A percentile compares a stretch with the other conserved stretches of the same genome.
These are phyloP conservation scores for Chloroclystis v-ata DNA, from an alignment of 2,888 invertebrate species.

Conservation along the genomic window DNA sequence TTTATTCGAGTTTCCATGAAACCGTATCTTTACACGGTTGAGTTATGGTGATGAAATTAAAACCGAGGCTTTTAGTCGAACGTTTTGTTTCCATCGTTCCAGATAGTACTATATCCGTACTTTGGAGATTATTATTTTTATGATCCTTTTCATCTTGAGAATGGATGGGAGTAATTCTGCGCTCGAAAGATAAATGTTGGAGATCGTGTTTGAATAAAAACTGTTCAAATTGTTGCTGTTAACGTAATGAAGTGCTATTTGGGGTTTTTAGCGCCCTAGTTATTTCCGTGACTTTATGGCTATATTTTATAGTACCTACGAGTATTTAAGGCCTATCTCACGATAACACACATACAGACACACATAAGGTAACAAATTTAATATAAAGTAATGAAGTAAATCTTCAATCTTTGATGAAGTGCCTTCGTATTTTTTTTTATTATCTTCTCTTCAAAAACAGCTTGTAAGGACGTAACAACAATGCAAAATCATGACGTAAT, in stretches of 20 bases:
- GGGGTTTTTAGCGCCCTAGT: constrained; percentile 10
- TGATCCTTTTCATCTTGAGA: constrained; percentile 38
- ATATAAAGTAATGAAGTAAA: no score
- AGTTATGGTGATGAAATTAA: constrained; percentile 72
- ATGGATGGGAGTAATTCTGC: constrained; percentile 33
- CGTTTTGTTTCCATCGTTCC: constrained; percentile 46
- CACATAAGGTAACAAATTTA: no score
- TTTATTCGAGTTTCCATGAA: constrained; percentile 65
- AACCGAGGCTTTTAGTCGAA: constrained; percentile 56
- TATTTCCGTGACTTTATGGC: background rate
- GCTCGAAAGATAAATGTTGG: constrained; percentile 28
- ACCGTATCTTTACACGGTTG: constrained; percentile 64
- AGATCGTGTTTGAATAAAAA: constrained; percentile 29
- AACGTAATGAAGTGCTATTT: constrained; percentile 15
- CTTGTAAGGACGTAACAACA: no score
- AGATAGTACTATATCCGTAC: constrained; percentile 34
- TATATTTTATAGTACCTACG: no score
- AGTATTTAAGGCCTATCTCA: no score
- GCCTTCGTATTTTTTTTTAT: no score
- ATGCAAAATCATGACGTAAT: no score
- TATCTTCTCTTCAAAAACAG: no score
- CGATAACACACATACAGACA: no score
- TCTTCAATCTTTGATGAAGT: no score
- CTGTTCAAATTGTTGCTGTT: constrained; percentile 24
- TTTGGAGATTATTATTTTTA: constrained; percentile 44